These are phyloP conservation scores for Zeugodacus cucurbitae DNA, from an alignment of 1,140 invertebrate genomes.

Conservation along the genomic window DNA sequence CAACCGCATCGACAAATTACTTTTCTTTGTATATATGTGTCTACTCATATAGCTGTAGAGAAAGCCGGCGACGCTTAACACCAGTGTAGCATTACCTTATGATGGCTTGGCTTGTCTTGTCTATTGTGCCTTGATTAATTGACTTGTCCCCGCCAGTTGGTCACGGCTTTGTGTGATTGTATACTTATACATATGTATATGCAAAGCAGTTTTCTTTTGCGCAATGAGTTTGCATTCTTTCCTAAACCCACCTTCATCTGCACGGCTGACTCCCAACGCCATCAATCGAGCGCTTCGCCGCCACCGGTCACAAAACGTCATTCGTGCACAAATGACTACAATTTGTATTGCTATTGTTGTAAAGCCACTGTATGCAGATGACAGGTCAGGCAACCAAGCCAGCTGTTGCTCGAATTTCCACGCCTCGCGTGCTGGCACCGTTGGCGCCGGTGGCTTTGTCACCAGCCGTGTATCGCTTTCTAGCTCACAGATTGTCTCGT, in stretches of 20 bases:
- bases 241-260: no score
- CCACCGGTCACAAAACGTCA: neutral
- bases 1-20: neutral
- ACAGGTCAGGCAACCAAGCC: constrained; percentile 26
- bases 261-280: neutral
- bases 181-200: neutral
- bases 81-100: neutral
- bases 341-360: constrained; percentile 17
- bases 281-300: neutral
- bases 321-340: constrained; percentile 8
- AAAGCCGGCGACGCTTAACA: neutral
- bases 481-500: neutral
- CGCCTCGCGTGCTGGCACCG: neutral
- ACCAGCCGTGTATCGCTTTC: neutral
- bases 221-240: neutral
- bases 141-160: constrained; percentile 6
- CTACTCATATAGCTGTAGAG: neutral
- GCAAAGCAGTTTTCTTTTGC: neutral
- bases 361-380: neutral
- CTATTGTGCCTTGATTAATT: constrained; percentile 31
- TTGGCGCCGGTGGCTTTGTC: neutral
- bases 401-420: constrained; percentile 17
- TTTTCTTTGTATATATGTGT: neutral
- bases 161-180: neutral
- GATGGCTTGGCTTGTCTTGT: neutral